Evolutionary conservation across 2,113 vertebrate species (phyloP), one percentile per base, ranked within the genome.

Genomic region (Datnioides undecimradiatus): DNA sequence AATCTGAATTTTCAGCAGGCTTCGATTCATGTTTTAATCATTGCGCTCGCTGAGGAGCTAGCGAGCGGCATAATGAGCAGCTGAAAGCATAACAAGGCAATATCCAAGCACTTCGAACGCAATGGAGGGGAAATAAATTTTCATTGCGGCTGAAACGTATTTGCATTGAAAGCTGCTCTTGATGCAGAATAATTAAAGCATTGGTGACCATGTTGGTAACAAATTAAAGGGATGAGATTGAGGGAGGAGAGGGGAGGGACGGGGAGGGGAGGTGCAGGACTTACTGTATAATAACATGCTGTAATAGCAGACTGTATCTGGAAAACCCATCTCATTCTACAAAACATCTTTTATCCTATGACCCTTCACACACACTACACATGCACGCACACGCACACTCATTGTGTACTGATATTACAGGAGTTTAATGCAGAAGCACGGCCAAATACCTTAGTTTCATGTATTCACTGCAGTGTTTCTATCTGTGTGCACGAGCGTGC

Each of bases 21-120:
- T 73, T 74, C 40, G 16, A 65, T 87, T 93, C 90, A 91, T 91
- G 87, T 92, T 92, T 93, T 88, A 93, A 91, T 91, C 89, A 93
- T 90, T 70, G 66, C 55, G 84, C 75, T 52, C 41, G 66, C 46
- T 79, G 73, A 85, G 84, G 73, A 83, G 80, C 64, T 73, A 64
- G 76, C 69, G 36, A 58, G 67, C 73, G 63, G 76, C 38, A 87
- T 93, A 92, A 93, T 91, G 90, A 93, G 87, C 78, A 78, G 80
- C 86, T 84, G 90, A 86, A 85, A 84, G 81, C 72, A 74, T 76
- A 91, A 87, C 88, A 87, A 85, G 75, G 73, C 78, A 87, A 87
- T 88, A 88, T 76, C 73, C 77, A 67, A 63, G 60, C 27, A 45
- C 79, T 90, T 79, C 25, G 6, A 83, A 84, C 2, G 65, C 88